Percentiles rank a stretch among this genome's conserved stretches.
These are phyloP conservation scores for Bombus picipes DNA, from an alignment of 1,140 invertebrate genomes.

Conservation along the genomic window DNA sequence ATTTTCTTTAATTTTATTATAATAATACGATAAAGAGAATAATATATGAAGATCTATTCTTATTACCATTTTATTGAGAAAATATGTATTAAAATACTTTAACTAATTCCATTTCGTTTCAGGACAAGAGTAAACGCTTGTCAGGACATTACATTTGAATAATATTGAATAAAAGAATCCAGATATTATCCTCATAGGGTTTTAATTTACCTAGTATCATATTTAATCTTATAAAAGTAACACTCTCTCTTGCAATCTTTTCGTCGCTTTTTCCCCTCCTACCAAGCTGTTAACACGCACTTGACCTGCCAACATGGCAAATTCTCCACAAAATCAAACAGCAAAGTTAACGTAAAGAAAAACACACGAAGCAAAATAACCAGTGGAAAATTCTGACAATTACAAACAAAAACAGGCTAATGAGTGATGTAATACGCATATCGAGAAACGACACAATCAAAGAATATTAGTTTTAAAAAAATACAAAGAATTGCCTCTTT, in stretches of 20 bases:
- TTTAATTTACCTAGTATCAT: not conserved
- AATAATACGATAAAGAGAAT: not conserved
- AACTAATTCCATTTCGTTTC: not conserved
- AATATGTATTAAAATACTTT: not conserved
- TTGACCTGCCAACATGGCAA: not conserved
- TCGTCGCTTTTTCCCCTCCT: not conserved
- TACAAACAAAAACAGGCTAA: not conserved
- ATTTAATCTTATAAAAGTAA: not conserved
- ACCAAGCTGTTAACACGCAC: not conserved
- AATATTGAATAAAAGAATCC: not conserved
- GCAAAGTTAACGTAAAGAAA: not conserved
- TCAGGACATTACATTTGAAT: not conserved
- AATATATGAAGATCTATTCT: not conserved
- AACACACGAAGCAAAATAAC: not conserved
- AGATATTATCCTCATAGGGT: not conserved
- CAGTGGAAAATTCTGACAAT: not conserved
- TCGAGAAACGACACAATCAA: no score
- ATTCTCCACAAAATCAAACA: not conserved
- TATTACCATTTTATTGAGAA: not conserved
- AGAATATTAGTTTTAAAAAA: not conserved
- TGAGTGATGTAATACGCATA: no score
- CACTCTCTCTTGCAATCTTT: not conserved
- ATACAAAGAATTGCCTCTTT: no score
- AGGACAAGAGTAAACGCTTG: not conserved
- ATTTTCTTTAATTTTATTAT: not conserved